Evolutionary conservation across 37 sponge, comb jelly and placozoan species (phyloP), one percentile per base, ranked within the genome.

Genomic region (Corticium candelabrum): DNA sequence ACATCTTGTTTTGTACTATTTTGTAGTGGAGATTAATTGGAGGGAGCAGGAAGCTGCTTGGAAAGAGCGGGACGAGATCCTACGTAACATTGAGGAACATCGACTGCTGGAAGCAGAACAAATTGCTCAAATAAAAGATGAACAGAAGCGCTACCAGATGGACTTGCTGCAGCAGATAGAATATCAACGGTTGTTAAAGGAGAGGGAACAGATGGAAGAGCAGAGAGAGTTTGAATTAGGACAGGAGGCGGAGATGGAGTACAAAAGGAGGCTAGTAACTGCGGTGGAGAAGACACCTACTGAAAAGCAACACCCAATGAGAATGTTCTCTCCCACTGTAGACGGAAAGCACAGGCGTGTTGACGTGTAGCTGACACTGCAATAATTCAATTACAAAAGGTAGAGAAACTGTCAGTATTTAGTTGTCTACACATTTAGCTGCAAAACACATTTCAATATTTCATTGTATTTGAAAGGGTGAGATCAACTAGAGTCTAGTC

Each of bases 31-130:
- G 41, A 37, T 33, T 4, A 67, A 87, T 57, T 77, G 68, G n/a
- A 70, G 77, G 75, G 78, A 90, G 75, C 86, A 90, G 43, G 77
- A 76, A 39, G 84, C 74, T 50, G 80, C 68, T 0, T 62, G 74
- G 39, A 69, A 7, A 30, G 94, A 94, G 79, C 83, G 81, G 35
- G 68, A 86, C 32, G 74, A 41, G 36, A 41, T 89, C 1, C 37
- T 86, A 50, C 40, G 33, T 35, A 94, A 87, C 72, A 39, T 91
- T 69, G 81, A 86, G 70, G 78, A 94, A 74, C 96, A 94, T 73
- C 11, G 75, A 36, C 7, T 78, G 38, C 41, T 91, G 37, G 96
- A 91, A 31, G 77, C 79, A 71, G 81, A 86, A 73, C 90, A 89
- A 40, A 69, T 86, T 73, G 81, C 83, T 33, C 77, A 81, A 15